Evolutionary conservation across 2,797 vertebrate species (phyloP), one percentile per base, ranked within the genome.

Genomic region (Myotis daubentonii): DNA sequence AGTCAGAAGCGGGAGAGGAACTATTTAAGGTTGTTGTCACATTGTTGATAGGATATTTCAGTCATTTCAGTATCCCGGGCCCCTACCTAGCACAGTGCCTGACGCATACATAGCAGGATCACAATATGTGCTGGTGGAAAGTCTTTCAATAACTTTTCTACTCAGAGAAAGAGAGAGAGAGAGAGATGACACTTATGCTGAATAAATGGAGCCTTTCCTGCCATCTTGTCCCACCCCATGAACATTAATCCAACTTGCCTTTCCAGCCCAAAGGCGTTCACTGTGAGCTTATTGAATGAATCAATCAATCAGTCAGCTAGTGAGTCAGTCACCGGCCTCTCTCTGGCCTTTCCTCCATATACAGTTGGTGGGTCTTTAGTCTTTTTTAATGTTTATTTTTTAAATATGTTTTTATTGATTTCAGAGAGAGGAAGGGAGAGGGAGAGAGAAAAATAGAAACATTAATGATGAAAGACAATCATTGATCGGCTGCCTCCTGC

Each of bases 61-160:
- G 41, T 70, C 30, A 15, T 51, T 65, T 60, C 5, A 0, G 51
- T 15, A 20, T 36, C 28, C 47, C 38, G 16, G 4, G 47, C 36
- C 62, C 33, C 51, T 57, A 25, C 33, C 51, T 57, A 30, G 36
- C 83, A 38, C 8, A 6, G 70, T 49, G 17, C 79, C 88, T 89
- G 53, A 55, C 51, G 36, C 41, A 47, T 4, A 38, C 16, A 19
- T 8, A 41, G 12, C 70, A 62, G 53, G 12, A 66, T 66, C 65
- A 36, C 49, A 91, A 23, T 33, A 47, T 51, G 62, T 53, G n/a
- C 30, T 65, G 70, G 53, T 1, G 38, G 30, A 84, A 79, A 91
- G 75, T 72, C 55, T 92, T 89, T 87, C 53, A 57, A 7, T 49
- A 79, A 80, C 82, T 76, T 88, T 87, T 89, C 47, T 66, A 51